These are phyloP conservation scores for Aphidius gifuensis DNA, from an alignment of 1,140 invertebrate genomes.

Conservation along the genomic window DNA sequence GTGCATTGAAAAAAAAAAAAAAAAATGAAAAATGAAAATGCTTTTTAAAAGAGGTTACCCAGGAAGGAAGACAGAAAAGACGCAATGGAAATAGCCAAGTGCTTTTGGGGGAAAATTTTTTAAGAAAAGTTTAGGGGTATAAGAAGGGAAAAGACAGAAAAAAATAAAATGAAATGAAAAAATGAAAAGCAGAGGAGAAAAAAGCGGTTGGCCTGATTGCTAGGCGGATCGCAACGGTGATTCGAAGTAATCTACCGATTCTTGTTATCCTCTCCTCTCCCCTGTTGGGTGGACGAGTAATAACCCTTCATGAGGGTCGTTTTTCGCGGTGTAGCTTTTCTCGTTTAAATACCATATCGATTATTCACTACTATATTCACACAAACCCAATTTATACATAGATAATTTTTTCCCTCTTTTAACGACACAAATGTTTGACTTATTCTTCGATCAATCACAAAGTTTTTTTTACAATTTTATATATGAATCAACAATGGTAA, in stretches of 20 bases:
- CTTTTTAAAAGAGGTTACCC: conserved; percentile 1
- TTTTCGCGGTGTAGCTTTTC: conserved; percentile 23
- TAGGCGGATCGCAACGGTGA: conserved; percentile 47
- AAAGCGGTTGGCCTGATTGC: conserved; percentile 42
- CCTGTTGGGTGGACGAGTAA: conserved; percentile 38
- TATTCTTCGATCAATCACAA: too few relatives aligned
- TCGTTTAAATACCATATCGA: conserved; percentile 23
- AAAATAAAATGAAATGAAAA: conserved; percentile 24
- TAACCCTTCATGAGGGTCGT: conserved; percentile 36
- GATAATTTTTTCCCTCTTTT: too few relatives aligned
- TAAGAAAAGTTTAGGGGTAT: conserved; percentile 3
- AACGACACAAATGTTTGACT: too few relatives aligned
- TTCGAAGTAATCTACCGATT: conserved; percentile 49
- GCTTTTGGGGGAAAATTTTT: too few relatives aligned
- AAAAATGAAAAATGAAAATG: background rate
- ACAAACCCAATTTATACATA: too few relatives aligned
- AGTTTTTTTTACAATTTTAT: too few relatives aligned
- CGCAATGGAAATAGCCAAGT: background rate
- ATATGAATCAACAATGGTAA: too few relatives aligned
- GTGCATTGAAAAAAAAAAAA: conserved; percentile 7
- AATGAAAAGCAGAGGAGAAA: conserved; percentile 26
- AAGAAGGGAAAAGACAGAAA: conserved; percentile 11
- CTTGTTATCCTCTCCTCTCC: conserved; percentile 38
- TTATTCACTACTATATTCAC: conserved; percentile 11
- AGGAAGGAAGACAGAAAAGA: conserved; percentile 22